phyloP scores from a whole-genome alignment of 2,888 invertebrate species.

The Barypeithes pellucidus region DNA sequence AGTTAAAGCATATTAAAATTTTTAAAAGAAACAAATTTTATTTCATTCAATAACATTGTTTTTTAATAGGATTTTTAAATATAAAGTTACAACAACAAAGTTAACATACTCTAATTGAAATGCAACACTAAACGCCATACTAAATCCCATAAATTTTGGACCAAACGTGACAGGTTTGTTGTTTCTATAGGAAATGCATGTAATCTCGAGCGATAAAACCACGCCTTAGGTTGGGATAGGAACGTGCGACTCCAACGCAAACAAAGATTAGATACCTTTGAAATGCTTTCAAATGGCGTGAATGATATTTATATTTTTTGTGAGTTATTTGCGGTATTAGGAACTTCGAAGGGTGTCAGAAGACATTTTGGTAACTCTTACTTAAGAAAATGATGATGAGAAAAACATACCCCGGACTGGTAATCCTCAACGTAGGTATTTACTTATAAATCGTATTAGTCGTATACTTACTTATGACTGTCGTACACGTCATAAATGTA shows the following conservation, averaged over 20 bases:
- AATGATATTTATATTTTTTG: slow-evolving; percentile 34
- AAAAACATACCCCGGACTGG: too few relatives aligned
- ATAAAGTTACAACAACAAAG: slow-evolving; percentile 44
- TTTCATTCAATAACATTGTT: slow-evolving; percentile 29
- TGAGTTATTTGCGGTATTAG: slow-evolving; percentile 20
- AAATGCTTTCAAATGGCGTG: slow-evolving; percentile 43
- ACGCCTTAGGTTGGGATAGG: slow-evolving; percentile 46
- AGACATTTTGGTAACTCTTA: slow-evolving; percentile 5
- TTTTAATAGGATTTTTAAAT: slow-evolving; percentile 13
- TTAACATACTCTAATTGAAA: slow-evolving; percentile 43
- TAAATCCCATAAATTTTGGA: slow-evolving; percentile 49
- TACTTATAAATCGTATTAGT: too few relatives aligned
- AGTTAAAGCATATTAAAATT: too few relatives aligned
- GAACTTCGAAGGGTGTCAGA: not conserved
- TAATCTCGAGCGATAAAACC: slow-evolving; percentile 51
- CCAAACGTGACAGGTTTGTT: slow-evolving; percentile 55
- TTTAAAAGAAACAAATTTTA: not conserved
- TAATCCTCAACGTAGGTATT: too few relatives aligned
- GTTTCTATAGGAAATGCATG: slow-evolving; percentile 56
- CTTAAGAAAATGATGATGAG: not conserved
- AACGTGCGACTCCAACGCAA: slow-evolving; percentile 52
- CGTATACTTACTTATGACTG: too few relatives aligned
- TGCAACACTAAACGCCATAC: slow-evolving; percentile 39
- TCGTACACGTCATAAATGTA: too few relatives aligned
- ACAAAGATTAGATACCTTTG: slow-evolving; percentile 52